Evolutionary conservation across 2,888 invertebrate genomes (phyloP).

Genomic region (Microctonus hyperodae): DNA sequence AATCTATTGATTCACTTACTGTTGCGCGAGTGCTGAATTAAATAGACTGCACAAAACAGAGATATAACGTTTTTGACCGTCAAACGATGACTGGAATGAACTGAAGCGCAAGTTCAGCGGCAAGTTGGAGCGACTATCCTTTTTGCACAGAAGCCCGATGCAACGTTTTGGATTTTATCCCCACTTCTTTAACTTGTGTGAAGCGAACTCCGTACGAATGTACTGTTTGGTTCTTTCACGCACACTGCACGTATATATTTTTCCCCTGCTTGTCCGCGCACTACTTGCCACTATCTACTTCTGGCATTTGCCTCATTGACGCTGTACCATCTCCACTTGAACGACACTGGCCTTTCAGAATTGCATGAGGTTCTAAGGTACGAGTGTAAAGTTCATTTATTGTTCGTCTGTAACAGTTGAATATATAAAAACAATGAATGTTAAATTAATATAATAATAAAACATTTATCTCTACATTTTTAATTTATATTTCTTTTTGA

Average conservation of each 20-base stretch:
- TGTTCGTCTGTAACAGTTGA: background rate
- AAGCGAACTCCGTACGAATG: background rate
- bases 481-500: background rate
- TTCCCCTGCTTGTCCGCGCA: background rate
- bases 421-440: background rate
- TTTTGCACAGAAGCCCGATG: slow-evolving; percentile 19
- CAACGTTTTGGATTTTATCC: slow-evolving; percentile 20
- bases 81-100: slow-evolving; percentile 23
- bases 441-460: background rate
- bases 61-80: slow-evolving; percentile 18
- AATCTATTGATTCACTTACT: slow-evolving; percentile 12
- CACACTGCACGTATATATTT: background rate
- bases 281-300: background rate
- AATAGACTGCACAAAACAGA: slow-evolving; percentile 2
- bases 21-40: slow-evolving; percentile 1
- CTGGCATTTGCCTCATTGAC: background rate
- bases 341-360: background rate
- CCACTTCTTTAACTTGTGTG: background rate
- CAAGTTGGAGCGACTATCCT: background rate
- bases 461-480: no score
- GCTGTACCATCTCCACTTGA: background rate
- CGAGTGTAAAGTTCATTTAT: background rate
- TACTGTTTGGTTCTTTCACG: background rate
- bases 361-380: background rate
- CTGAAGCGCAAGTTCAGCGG: background rate